Base-by-base conservation (phyloP, 1,140 invertebrate genomes). In the Pinna nobilis region DNA sequence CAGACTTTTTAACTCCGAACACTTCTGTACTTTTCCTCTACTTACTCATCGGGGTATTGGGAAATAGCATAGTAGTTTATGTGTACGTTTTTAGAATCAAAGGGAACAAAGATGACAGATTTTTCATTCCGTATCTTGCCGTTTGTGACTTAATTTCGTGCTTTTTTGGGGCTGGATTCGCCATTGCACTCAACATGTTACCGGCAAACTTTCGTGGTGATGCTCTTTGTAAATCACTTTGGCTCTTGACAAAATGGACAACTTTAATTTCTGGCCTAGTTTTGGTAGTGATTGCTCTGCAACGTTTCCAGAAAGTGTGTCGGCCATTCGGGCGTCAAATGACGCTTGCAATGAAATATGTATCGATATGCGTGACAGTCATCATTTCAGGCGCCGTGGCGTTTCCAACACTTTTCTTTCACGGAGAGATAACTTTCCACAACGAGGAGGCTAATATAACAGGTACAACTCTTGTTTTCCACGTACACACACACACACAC, bases 91-190 rank as follows among this genome's bases (percentile, higher is more conserved):
- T 28, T 20, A 37, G 59, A 5, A 63, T 63, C 15, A 28, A 18
- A 3, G 25, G 7, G n/a, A 32, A 63, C 39, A 32, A 35, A 7
- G 25, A 32, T 0, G 59, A 63, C 35, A n/a, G 59, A 11, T 74
- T 69, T 30, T 74, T 74, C 47, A 74, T 74, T 15, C 72, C 72
- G 6, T 69, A 41, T 33, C 66, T 74, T 11, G 72, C 72, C 11
- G 23, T 55, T 7, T 35, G 44, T 1, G 72, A 74, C 57, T 7
- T 69, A 1, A 3, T 70, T 7, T 63, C 66, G 15, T 51, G 49
- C 39, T 9, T 49, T 2, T 32, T 69, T n/a, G 65, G 65, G 47
- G 33, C 20, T 33, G 28, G 33, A 32, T 74, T 70, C 13, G 66
- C 47, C 3, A 64, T 70, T n/a, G 20, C 47, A 1, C 28, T 65